These are phyloP conservation scores for Reticulitermes speratus DNA, from an alignment of 1,140 invertebrate genomes.

Conservation along the genomic window DNA sequence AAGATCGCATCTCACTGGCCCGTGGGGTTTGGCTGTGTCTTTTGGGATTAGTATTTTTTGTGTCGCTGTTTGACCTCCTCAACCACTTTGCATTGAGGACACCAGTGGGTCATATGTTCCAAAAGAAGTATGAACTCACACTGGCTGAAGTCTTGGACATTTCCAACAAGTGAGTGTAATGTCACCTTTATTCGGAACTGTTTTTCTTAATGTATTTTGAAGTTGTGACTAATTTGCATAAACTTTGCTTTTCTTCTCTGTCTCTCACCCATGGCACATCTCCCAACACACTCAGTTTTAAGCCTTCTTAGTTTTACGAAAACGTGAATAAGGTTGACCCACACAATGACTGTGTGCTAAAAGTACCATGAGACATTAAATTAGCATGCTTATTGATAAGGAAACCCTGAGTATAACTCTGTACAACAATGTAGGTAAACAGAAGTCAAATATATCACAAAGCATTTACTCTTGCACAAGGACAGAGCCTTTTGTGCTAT, in stretches of 20 bases:
- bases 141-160: constrained; percentile 64
- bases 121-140: constrained; percentile 59
- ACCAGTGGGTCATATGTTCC: constrained; percentile 52
- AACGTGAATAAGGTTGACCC: no score
- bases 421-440: no score
- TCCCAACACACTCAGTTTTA: no score
- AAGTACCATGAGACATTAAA: no score
- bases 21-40: constrained; percentile 57
- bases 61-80: constrained; percentile 59
- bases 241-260: background rate
- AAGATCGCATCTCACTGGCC: constrained; percentile 54
- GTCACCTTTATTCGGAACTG: background rate
- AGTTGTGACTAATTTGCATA: background rate
- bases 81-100: constrained; percentile 59
- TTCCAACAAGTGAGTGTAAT: constrained; percentile 64
- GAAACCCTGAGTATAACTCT: no score
- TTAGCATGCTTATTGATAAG: no score
- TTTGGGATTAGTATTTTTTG: constrained; percentile 62
- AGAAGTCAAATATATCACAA: no score
- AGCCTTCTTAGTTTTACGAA: no score
- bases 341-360: no score
- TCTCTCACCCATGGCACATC: background rate
- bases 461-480: no score
- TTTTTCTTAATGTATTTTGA: background rate
- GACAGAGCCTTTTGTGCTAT: no score